Evolutionary conservation across 2,113 vertebrate species (phyloP).

Genomic region (Nerophis lumbriciformis): DNA sequence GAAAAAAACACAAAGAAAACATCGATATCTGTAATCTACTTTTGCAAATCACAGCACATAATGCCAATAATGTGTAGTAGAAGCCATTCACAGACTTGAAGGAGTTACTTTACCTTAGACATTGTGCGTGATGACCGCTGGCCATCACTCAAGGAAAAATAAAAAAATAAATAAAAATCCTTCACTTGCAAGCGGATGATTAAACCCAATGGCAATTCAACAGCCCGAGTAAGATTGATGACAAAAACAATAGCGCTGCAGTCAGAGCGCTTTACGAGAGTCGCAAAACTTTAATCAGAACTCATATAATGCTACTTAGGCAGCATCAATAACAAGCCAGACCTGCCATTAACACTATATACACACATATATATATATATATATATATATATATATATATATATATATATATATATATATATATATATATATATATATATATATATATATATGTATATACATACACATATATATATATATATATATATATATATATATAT

Average conservation of each 20-base stretch:
- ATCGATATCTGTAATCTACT: too few relatives aligned
- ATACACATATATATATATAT: too few relatives aligned
- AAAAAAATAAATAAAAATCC: neutral
- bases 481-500: too few relatives aligned
- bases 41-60: constrained; percentile 10
- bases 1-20: too few relatives aligned
- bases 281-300: neutral
- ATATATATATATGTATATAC: too few relatives aligned
- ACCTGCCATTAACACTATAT: neutral
- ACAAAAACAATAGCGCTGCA: constrained; percentile 5
- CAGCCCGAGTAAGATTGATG: constrained; percentile 4
- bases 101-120: constrained; percentile 10
- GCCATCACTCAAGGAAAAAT: constrained; percentile 1
- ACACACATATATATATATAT: too few relatives aligned
- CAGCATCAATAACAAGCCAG: constrained; percentile 2
- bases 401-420: too few relatives aligned
- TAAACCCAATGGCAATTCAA: constrained; percentile 10
- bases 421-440: too few relatives aligned
- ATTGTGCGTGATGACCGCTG: constrained; percentile 4
- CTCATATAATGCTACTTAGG: constrained; percentile 5
- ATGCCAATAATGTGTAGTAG: constrained; percentile 21
- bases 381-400: too few relatives aligned
- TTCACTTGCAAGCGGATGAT: neutral
- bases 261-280: constrained; percentile 1
- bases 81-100: constrained; percentile 16